Conservation (phyloP, 35 echinoderm and acorn worm genomes). For the Heliocidaris erythrogramma region DNA sequence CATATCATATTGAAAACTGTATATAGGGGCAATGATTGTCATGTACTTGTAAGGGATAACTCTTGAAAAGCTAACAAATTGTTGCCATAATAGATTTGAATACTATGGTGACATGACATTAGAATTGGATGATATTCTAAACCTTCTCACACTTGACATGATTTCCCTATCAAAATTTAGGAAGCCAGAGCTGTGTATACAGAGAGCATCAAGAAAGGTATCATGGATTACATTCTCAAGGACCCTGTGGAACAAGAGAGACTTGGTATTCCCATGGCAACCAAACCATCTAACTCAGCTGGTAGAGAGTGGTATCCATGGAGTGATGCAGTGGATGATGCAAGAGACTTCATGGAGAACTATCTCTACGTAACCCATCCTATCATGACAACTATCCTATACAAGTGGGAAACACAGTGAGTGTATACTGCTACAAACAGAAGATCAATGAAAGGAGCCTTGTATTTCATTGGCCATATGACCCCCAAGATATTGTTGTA, state of each 20-base stretch:
- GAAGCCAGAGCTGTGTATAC: slow-evolving; percentile 73
- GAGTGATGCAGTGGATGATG: slow-evolving; percentile 72
- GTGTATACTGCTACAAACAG: background rate
- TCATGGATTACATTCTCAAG: slow-evolving; percentile 92
- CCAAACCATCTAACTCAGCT: slow-evolving; percentile 75
- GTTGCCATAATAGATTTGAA: background rate
- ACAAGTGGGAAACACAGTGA: slow-evolving; percentile 95
- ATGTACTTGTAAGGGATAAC: background rate
- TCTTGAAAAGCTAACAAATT: background rate
- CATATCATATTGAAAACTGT: background rate
- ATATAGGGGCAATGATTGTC: no score
- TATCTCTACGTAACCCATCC: slow-evolving; percentile 85
- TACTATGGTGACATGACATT: background rate
- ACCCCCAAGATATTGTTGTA: no score
- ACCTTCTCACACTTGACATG: no score
- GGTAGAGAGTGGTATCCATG: slow-evolving; percentile 94
- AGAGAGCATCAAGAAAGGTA: slow-evolving; percentile 76
- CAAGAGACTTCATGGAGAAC: slow-evolving; percentile 77
- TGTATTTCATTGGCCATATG: background rate
- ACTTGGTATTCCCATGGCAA: slow-evolving; percentile 81
- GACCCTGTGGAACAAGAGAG: slow-evolving; percentile 75
- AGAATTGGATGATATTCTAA: no score
- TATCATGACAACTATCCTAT: slow-evolving; percentile 87
- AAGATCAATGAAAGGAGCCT: background rate
- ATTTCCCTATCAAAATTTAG: slow-evolving; percentile 21